Evolutionary conservation across 2,888 invertebrate genomes (phyloP).

Genomic region (Conistra vaccinii): DNA sequence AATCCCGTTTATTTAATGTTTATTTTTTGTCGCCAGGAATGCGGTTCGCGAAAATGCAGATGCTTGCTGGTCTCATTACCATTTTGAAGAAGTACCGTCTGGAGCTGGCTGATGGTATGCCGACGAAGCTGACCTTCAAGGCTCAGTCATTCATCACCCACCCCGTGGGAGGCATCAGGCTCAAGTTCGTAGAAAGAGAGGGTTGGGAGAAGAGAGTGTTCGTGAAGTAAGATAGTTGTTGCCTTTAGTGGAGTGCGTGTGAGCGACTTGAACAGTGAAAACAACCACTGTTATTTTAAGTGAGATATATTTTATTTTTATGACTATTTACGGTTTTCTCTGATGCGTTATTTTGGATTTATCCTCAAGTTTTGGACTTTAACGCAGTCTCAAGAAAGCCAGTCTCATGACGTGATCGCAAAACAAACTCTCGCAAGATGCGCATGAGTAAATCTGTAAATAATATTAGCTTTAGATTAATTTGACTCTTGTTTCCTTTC

Average conservation of each 20-base stretch:
- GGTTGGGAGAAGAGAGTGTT: constrained; percentile 65
- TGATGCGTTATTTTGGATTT: not conserved
- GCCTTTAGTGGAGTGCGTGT: not conserved
- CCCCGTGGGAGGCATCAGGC: constrained; percentile 55
- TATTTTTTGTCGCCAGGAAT: constrained; percentile 52
- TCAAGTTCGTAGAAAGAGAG: constrained; percentile 64
- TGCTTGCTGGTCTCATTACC: constrained; percentile 73
- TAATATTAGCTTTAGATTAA: not conserved
- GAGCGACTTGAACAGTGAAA: not conserved
- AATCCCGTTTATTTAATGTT: not conserved
- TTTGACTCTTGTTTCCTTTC: not conserved
- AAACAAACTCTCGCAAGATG: not conserved
- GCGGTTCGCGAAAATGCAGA: constrained; percentile 77
- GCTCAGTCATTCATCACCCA: constrained; percentile 50
- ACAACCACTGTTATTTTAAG: not conserved
- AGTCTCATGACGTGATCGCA: not conserved
- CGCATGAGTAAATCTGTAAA: not conserved
- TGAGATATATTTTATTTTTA: not conserved
- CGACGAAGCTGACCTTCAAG: constrained; percentile 52
- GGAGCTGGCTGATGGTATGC: constrained; percentile 68
- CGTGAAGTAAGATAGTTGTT: constrained; percentile 22
- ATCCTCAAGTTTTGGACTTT: not conserved
- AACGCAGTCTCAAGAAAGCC: not conserved
- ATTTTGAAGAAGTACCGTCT: constrained; percentile 72
- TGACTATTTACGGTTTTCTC: not conserved